phyloP scores from a whole-genome alignment of 2,797 vertebrate genomes.

The Vireo griseus region DNA sequence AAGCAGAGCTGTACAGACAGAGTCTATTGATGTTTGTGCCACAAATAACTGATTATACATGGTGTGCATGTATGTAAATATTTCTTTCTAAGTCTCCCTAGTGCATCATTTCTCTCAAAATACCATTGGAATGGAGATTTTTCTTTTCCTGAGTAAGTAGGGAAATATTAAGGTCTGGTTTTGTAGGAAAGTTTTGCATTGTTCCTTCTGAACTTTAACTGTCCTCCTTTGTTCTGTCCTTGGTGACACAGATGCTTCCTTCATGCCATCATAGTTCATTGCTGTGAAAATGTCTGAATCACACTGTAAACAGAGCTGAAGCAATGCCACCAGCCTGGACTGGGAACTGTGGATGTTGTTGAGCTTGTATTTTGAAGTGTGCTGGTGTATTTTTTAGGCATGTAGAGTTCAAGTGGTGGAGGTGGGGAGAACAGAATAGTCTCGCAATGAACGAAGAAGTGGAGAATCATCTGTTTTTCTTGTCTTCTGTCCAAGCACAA shows the following conservation, averaged over 20 bases:
- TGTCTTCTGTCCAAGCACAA: background rate
- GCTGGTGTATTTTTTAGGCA: background rate
- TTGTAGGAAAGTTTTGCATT: background rate
- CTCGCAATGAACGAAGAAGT: background rate
- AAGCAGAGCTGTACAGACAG: background rate
- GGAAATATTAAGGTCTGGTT: background rate
- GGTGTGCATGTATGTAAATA: background rate
- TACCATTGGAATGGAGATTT: background rate
- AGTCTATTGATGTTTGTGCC: background rate
- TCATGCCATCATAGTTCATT: slow-evolving; percentile 32
- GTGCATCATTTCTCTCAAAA: background rate
- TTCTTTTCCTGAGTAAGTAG: background rate
- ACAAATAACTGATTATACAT: background rate
- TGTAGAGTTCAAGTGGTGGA: background rate
- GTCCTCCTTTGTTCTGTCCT: background rate
- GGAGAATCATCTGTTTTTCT: background rate
- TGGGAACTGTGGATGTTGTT: background rate
- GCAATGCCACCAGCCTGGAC: background rate
- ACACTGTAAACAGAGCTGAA: slow-evolving; percentile 23
- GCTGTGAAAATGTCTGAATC: slow-evolving; percentile 50
- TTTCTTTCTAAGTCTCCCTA: background rate
- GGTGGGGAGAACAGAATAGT: background rate
- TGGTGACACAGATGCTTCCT: slow-evolving; percentile 34
- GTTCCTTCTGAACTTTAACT: slow-evolving; percentile 19
- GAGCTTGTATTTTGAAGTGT: background rate